Evolutionary conservation across 2,797 vertebrate genomes (phyloP).

Genomic region (Sphaeramia orbicularis): DNA sequence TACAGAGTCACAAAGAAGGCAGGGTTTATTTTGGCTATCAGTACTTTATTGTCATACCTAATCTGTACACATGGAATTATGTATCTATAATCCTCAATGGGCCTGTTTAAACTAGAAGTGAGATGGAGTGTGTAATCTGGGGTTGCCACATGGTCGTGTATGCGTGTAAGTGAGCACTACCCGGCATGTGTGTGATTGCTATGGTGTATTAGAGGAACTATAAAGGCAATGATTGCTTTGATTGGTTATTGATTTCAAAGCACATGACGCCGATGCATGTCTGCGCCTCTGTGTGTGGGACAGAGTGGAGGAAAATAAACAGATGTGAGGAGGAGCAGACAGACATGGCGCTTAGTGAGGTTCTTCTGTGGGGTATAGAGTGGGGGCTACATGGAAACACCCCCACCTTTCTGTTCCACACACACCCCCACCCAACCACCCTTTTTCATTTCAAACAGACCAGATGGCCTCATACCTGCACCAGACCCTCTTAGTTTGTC

Average conservation of each 20-base stretch:
- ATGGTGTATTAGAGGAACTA: slow-evolving; percentile 71
- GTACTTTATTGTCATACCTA: slow-evolving; percentile 86
- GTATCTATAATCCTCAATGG: slow-evolving; percentile 80
- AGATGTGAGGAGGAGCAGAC: slow-evolving; percentile 73
- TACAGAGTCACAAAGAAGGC: slow-evolving; percentile 59
- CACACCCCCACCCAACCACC: background rate
- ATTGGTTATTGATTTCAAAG: slow-evolving; percentile 84
- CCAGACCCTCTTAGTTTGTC: slow-evolving; percentile 49
- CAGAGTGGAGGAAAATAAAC: slow-evolving; percentile 65
- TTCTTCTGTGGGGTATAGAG: slow-evolving; percentile 21
- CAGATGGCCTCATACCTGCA: slow-evolving; percentile 66
- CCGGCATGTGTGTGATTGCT: slow-evolving; percentile 53
- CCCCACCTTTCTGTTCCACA: background rate
- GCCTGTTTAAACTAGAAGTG: slow-evolving; percentile 76
- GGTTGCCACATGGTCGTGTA: slow-evolving; percentile 53
- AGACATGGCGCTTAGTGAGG: slow-evolving; percentile 51
- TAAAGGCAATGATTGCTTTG: slow-evolving; percentile 83
- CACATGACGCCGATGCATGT: slow-evolving; percentile 59
- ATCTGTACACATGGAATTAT: slow-evolving; percentile 84
- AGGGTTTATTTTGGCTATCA: slow-evolving; percentile 81
- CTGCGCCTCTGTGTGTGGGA: slow-evolving; percentile 33
- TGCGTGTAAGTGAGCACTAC: slow-evolving; percentile 30
- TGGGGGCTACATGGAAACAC: slow-evolving; percentile 7
- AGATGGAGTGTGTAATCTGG: slow-evolving; percentile 79
- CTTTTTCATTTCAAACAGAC: slow-evolving; percentile 47